Percentiles rank a stretch among this genome's conserved stretches.
These are phyloP conservation scores for Rhinichthys klamathensis DNA, from an alignment of 2,113 vertebrate species.

Conservation along the genomic window DNA sequence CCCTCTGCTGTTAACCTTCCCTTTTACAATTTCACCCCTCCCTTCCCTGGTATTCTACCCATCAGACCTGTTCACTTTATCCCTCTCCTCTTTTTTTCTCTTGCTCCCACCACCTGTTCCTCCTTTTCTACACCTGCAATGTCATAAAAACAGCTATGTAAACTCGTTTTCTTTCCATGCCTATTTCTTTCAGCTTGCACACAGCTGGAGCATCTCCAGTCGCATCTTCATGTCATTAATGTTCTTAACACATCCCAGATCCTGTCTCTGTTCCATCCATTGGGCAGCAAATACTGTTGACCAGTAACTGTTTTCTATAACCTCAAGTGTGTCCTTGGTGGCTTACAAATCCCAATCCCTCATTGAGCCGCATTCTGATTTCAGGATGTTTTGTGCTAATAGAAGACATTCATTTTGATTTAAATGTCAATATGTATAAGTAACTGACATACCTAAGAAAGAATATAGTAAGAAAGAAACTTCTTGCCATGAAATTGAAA, in stretches of 20 bases:
- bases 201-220: slow-evolving; percentile 47
- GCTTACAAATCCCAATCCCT: neutral
- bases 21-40: slow-evolving; percentile 47
- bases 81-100: neutral
- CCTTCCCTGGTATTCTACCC: neutral
- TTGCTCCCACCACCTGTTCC: slow-evolving; percentile 43
- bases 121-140: slow-evolving; percentile 42
- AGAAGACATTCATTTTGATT: no score
- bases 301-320: neutral
- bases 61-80: neutral
- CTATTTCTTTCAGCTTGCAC: slow-evolving; percentile 40
- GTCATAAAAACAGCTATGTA: slow-evolving; percentile 39
- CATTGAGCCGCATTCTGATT: neutral
- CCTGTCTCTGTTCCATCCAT: slow-evolving; percentile 28
- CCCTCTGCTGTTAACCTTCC: slow-evolving; percentile 29
- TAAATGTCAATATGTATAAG: no score
- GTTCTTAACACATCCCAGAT: slow-evolving; percentile 42
- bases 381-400: neutral
- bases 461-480: neutral
- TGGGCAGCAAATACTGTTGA: neutral
- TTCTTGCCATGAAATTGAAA: neutral
- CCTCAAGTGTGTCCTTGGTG: neutral
- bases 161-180: neutral
- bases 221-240: slow-evolving; percentile 41
- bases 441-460: no score